Evolutionary conservation across 1,140 invertebrate species (phyloP).

Genomic region (Liolophura sinensis): DNA sequence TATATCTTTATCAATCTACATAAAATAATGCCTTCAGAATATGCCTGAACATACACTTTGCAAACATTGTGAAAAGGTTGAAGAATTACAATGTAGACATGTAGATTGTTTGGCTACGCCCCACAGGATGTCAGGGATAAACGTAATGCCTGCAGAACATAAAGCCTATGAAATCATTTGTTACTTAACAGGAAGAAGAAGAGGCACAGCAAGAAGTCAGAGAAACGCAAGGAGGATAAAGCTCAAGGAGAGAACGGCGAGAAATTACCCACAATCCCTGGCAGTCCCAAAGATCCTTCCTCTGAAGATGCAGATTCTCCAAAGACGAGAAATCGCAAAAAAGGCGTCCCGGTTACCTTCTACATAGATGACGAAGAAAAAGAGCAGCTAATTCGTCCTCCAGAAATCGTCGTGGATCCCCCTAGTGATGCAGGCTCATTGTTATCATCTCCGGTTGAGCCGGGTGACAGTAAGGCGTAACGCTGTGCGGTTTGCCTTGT

Average conservation of each 20-base stretch:
- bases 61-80: too few relatives aligned
- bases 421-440: constrained; percentile 27
- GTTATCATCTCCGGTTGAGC: constrained; percentile 16
- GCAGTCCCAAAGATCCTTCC: constrained; percentile 14
- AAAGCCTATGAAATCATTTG: too few relatives aligned
- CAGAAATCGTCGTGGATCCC: constrained; percentile 42
- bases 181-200: constrained; percentile 14
- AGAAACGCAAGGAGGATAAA: constrained; percentile 1
- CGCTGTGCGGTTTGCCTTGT: too few relatives aligned
- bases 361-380: constrained; percentile 47
- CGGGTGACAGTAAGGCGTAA: constrained; percentile 17
- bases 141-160: too few relatives aligned
- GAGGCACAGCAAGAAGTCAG: constrained; percentile 20
- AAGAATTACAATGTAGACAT: too few relatives aligned
- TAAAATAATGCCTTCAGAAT: too few relatives aligned
- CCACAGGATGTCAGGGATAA: too few relatives aligned
- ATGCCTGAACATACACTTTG: too few relatives aligned
- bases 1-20: too few relatives aligned
- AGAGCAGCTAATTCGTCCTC: constrained; percentile 34
- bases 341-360: constrained; percentile 32
- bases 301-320: constrained; percentile 15
- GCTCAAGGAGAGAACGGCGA: constrained; percentile 12
- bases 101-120: too few relatives aligned
- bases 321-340: constrained; percentile 4
- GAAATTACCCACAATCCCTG: constrained; percentile 26